Base-by-base conservation (phyloP, 2,888 invertebrate genomes). In the Clunio marinus region DNA sequence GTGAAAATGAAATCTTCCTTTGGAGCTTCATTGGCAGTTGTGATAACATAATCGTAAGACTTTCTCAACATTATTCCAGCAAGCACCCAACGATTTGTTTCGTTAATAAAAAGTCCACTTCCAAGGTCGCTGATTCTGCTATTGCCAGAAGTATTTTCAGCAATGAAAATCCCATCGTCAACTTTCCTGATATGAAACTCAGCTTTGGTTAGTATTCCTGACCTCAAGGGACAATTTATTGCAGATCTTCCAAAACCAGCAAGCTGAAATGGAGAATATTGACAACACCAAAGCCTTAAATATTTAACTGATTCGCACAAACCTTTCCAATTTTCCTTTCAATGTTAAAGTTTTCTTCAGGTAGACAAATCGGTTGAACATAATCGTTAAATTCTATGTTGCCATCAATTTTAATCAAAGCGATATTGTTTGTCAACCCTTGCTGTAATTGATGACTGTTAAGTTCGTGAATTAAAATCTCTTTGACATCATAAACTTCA, bases 331-430 rank as follows among this genome's bases (percentile, higher is more conserved):
- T 20, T 55, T 24, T 20, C 22, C 35, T 7, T 17, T 2, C 2
- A 24, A n/a, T 7, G 17, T 10, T n/a, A n/a, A 32, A 32, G n/a
- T 13, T 28, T 1, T n/a, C 10, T 1, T 35, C 46, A 13, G 66
- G 66, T 13, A 66, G 28, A 27, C 66, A 66, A 35, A 22, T 46
- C 5, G 66, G 66, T 24, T 51, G 66, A 24, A 17, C 15, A 55
- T 32, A 35, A 1, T 55, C 66, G 27, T 66, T 46, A 28, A 55
- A 66, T 15, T 22, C 22, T 10, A 66, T 66, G 7, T 28, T 25
- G 28, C 35, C 4, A n/a, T 17, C 15, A 1, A 66, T 4, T 35
- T 22, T 66, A 4, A 66, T 1, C 1, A 27, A 17, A 10, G 66
- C 66, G 22, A 66, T 55, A 20, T 66, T 66, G 46, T 66, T 35